These are phyloP conservation scores for Vannuccia rotundouncinata DNA, from an alignment of 2,888 invertebrate species.

Conservation along the genomic window DNA sequence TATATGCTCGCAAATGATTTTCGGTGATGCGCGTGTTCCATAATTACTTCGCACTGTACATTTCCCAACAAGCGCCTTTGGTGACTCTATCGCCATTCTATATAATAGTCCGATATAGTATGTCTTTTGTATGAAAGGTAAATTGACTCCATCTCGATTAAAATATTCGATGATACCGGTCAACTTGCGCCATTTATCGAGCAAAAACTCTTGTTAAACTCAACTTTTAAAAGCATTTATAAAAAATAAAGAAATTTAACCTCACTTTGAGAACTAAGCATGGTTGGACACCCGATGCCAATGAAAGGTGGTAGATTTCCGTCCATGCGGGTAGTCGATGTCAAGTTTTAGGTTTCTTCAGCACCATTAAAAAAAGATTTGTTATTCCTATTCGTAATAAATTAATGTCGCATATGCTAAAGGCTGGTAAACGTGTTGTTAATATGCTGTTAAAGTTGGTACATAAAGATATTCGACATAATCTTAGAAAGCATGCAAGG, in stretches of 20 bases:
- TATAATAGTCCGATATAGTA: neutral
- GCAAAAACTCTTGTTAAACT: neutral
- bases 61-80: neutral
- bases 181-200: neutral
- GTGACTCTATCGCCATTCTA: neutral
- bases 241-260: neutral
- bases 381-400: neutral
- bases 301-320: neutral
- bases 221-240: neutral
- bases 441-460: neutral
- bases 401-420: neutral
- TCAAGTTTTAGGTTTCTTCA: neutral
- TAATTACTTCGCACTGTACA: neutral
- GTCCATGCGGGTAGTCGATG: neutral
- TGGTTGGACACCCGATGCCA: neutral
- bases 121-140: neutral
- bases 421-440: neutral
- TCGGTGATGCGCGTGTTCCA: neutral
- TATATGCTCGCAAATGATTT: neutral
- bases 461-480: too few species aligned
- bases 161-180: neutral
- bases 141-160: neutral
- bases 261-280: neutral
- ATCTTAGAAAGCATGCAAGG: too few species aligned
- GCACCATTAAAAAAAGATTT: neutral